Evolutionary conservation across 2,113 vertebrate species (phyloP).

Genomic region (Polypterus senegalus): DNA sequence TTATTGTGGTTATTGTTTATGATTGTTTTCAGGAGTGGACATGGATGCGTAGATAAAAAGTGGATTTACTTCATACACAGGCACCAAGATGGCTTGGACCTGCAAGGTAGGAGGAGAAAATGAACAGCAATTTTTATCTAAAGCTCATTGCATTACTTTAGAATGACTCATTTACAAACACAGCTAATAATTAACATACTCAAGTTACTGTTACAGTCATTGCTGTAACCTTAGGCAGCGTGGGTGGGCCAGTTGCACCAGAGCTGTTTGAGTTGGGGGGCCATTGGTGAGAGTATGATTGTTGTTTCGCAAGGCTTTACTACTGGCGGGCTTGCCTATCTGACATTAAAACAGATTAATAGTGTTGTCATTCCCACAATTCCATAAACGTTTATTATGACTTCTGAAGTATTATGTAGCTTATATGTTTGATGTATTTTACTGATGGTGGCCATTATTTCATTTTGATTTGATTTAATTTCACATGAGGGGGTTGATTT

Average conservation of each 20-base stretch:
- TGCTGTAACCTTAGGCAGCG: background rate
- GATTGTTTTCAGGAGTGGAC: background rate
- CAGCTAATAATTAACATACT: background rate
- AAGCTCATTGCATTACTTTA: background rate
- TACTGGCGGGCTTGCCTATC: no score
- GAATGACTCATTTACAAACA: background rate
- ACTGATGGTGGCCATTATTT: no score
- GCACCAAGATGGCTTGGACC: background rate
- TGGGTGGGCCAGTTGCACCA: background rate
- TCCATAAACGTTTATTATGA: no score
- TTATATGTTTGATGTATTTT: no score
- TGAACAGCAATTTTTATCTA: background rate
- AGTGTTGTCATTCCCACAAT: no score
- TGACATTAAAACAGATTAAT: no score
- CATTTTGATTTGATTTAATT: no score
- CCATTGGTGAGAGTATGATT: no score
- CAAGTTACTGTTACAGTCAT: background rate
- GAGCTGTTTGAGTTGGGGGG: background rate
- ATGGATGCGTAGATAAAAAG: background rate
- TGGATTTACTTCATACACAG: background rate
- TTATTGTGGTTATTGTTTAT: background rate
- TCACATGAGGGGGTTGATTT: no score
- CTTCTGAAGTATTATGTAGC: no score
- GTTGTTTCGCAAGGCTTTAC: no score
- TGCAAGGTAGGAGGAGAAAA: background rate